Percentiles rank a stretch among this genome's conserved stretches.
Conservation (phyloP, 2,888 invertebrate species). For the Lasioglossum calceatum region DNA sequence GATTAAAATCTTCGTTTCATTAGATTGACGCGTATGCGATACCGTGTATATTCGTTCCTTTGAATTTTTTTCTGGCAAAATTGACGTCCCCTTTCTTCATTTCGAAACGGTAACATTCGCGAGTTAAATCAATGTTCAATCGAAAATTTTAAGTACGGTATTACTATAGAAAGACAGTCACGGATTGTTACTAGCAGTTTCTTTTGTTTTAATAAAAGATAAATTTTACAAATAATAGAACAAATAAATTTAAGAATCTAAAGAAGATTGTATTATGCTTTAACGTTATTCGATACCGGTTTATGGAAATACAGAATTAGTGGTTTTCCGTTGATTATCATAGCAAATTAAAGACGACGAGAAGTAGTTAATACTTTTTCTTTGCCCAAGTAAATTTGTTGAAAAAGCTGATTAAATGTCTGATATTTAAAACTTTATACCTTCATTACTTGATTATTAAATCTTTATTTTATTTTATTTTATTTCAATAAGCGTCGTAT, state of each 20-base stretch:
- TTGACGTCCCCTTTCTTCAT: not conserved
- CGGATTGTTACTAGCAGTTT: not conserved
- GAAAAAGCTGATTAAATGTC: not conserved
- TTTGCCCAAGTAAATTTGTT: not conserved
- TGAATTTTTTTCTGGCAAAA: not conserved
- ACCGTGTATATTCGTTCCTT: not conserved
- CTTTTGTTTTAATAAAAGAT: not conserved
- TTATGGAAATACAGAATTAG: not conserved
- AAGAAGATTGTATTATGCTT: not conserved
- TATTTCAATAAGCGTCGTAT: not conserved
- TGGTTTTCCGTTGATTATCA: not conserved
- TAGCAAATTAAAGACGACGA: not conserved
- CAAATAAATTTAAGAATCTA: not conserved
- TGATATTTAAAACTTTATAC: not conserved
- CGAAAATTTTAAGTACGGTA: not conserved
- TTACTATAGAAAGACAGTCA: not conserved
- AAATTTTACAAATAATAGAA: not conserved
- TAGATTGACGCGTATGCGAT: conserved; percentile 12
- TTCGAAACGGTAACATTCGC: not conserved
- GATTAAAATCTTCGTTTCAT: conserved; percentile 44
- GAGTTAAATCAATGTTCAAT: not conserved
- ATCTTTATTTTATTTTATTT: not conserved
- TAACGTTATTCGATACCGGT: not conserved
- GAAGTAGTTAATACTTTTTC: not conserved
- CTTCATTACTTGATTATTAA: not conserved